A percentile compares a stretch with the other conserved stretches of the same genome.
Conservation (phyloP, 1,140 invertebrate genomes). For the Lepidostoma basale region DNA sequence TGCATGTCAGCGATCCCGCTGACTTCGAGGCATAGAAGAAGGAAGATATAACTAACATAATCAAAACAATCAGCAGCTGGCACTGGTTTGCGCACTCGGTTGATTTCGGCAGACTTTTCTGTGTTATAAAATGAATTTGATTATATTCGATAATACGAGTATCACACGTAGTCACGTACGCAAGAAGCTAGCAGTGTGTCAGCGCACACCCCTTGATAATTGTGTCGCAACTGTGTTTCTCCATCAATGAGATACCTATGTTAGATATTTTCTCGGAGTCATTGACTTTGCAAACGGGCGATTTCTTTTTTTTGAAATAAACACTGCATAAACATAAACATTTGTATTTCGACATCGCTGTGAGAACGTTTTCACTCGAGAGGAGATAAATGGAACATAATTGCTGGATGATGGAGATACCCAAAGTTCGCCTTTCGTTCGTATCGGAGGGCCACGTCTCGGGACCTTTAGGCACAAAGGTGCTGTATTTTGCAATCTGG, state of each 20-base stretch:
- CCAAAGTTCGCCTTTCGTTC: slow-evolving; percentile 10
- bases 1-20: too few species aligned
- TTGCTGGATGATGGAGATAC: slow-evolving; percentile 3
- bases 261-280: slow-evolving; percentile 17
- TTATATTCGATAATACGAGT: too few species aligned
- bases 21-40: too few species aligned
- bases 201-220: background rate
- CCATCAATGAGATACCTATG: slow-evolving; percentile 20
- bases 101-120: too few species aligned
- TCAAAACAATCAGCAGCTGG: too few species aligned
- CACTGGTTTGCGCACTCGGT: too few species aligned
- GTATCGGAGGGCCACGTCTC: background rate
- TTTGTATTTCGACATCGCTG: slow-evolving; percentile 25
- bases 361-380: slow-evolving; percentile 26
- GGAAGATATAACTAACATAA: too few species aligned
- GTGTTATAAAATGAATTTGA: too few species aligned
- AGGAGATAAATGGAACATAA: slow-evolving; percentile 19
- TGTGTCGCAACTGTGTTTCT: slow-evolving; percentile 8
- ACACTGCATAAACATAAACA: slow-evolving; percentile 23
- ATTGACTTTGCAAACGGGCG: slow-evolving; percentile 18
- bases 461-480: background rate
- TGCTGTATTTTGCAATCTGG: background rate
- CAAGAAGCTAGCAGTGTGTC: too few species aligned
- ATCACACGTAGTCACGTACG: too few species aligned
- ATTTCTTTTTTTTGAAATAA: slow-evolving; percentile 31